These are phyloP conservation scores for Mionectes olivaceus DNA, from an alignment of 2,797 vertebrate genomes.

Conservation along the genomic window DNA sequence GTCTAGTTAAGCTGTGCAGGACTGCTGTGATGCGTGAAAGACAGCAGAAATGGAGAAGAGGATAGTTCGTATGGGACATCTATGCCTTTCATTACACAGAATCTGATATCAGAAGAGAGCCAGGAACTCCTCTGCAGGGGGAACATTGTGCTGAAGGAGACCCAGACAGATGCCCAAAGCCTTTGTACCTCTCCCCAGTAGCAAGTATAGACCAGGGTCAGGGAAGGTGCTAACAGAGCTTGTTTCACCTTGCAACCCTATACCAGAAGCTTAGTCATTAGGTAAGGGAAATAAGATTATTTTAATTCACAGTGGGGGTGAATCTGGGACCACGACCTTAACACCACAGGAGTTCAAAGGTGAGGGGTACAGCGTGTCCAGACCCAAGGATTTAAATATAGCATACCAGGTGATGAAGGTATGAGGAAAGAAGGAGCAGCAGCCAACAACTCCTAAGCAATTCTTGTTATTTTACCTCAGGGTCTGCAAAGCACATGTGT, in stretches of 20 bases:
- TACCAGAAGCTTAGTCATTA: not conserved
- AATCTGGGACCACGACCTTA: not conserved
- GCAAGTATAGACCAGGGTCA: not conserved
- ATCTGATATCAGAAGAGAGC: not conserved
- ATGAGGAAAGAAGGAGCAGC: not conserved
- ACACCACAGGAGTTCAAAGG: not conserved
- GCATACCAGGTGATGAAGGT: not conserved
- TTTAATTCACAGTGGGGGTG: not conserved
- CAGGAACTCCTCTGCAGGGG: not conserved
- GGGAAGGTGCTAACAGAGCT: not conserved
- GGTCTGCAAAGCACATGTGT: accelerated
- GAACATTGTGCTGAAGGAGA: not conserved
- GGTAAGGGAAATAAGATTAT: not conserved
- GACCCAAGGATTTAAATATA: not conserved
- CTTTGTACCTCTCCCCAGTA: not conserved
- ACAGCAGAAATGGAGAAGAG: not conserved
- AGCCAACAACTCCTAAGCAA: not conserved
- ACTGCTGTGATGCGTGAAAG: not conserved
- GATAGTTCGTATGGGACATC: not conserved
- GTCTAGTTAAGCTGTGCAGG: not conserved
- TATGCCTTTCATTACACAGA: not conserved
- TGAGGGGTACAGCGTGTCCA: not conserved
- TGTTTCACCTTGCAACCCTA: not conserved
- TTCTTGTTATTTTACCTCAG: not conserved
- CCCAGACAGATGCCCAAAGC: accelerated